Percentiles rank a stretch among this genome's conserved stretches.
phyloP scores from a whole-genome alignment of 2,888 invertebrate species.

The Hemithea aestivaria region DNA sequence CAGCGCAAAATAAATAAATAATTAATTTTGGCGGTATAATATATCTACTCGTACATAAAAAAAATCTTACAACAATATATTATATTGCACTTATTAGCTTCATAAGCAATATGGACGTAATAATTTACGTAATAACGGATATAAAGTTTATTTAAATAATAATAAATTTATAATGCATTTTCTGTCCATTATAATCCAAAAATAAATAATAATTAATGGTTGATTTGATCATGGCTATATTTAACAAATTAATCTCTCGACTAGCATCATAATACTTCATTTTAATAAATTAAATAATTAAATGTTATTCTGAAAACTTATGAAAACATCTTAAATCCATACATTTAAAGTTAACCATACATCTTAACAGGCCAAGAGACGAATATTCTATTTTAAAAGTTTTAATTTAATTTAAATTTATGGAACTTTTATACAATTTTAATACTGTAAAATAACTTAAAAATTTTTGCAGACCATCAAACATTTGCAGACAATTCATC shows the following conservation, averaged over 20 bases:
- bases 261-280: conserved; percentile 75
- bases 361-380: conserved; percentile 62
- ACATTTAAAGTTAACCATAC: conserved; percentile 35
- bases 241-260: conserved; percentile 48
- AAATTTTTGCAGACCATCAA: conserved; percentile 5
- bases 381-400: conserved; percentile 66
- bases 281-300: conserved; percentile 36
- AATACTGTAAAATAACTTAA: conserved; percentile 13
- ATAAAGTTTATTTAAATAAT: conserved; percentile 8
- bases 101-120: conserved; percentile 64
- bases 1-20: conserved; percentile 6
- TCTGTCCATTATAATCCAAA: background rate
- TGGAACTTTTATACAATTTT: conserved; percentile 16
- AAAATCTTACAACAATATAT: conserved; percentile 17
- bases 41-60: conserved; percentile 21
- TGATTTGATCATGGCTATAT: conserved; percentile 10
- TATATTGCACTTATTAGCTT: conserved; percentile 59
- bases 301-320: conserved; percentile 31
- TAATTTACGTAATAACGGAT: conserved; percentile 30
- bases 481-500: conserved; percentile 4
- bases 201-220: conserved; percentile 8
- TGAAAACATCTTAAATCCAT: conserved; percentile 29
- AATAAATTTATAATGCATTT: too few relatives aligned
- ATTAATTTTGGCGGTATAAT: conserved; percentile 8
- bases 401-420: conserved; percentile 20